These are phyloP conservation scores for Drosophila parabipectinata DNA, from an alignment of 1,140 invertebrate genomes.

Conservation along the genomic window DNA sequence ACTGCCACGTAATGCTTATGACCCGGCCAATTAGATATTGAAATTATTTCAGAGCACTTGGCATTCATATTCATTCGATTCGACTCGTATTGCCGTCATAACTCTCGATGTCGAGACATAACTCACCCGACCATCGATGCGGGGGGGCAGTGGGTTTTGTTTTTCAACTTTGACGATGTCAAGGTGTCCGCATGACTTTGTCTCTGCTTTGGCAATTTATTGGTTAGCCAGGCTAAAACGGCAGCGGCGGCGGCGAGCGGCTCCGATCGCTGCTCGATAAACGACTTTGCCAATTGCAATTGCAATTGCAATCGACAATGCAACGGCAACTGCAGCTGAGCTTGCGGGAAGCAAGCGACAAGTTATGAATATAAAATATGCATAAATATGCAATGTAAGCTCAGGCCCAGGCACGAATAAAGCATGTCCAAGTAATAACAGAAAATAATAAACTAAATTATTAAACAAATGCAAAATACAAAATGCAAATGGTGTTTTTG, in stretches of 20 bases:
- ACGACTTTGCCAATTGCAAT: conserved; percentile 41
- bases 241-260: conserved; percentile 37
- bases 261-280: conserved; percentile 75
- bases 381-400: conserved; percentile 70
- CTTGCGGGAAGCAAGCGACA: conserved; percentile 55
- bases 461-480: conserved; percentile 73
- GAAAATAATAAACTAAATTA: conserved; percentile 76
- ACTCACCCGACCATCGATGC: conserved; percentile 35
- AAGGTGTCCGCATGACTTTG: conserved; percentile 66
- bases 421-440: conserved; percentile 78
- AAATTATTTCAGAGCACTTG: conserved; percentile 50
- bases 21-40: conserved; percentile 42
- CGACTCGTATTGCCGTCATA: conserved; percentile 58
- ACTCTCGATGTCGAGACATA: conserved; percentile 66
- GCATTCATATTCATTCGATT: conserved; percentile 57
- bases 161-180: conserved; percentile 43
- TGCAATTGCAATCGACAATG: conserved; percentile 9
- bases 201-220: conserved; percentile 70
- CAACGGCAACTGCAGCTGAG: conserved; percentile 34
- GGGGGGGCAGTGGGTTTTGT: not conserved
- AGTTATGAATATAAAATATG: conserved; percentile 83
- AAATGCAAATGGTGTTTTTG: conserved; percentile 47
- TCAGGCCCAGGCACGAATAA: conserved; percentile 62
- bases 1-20: conserved; percentile 3
- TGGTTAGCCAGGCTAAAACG: conserved; percentile 33